phyloP scores from a whole-genome alignment of 2,113 vertebrate species.

The Vidua chalybeata region DNA sequence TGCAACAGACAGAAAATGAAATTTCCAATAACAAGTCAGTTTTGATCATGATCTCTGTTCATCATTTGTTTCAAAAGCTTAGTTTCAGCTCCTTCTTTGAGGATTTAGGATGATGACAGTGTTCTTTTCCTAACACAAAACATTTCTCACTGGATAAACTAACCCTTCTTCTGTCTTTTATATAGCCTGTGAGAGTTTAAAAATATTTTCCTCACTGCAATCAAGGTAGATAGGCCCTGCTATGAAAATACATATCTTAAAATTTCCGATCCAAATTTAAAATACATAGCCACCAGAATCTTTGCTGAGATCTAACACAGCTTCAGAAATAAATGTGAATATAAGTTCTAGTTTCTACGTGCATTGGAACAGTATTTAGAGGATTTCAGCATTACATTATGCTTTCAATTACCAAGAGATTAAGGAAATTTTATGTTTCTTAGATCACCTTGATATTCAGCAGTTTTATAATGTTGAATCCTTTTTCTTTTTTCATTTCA shows the following conservation, averaged over 20 bases:
- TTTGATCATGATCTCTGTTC: not conserved
- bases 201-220: not conserved
- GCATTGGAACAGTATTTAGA: not conserved
- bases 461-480: not conserved
- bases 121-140: not conserved
- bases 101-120: not conserved
- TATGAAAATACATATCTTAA: not conserved
- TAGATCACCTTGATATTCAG: not conserved
- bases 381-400: not conserved
- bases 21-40: not conserved
- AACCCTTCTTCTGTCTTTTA: not conserved
- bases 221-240: not conserved
- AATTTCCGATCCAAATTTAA: not conserved
- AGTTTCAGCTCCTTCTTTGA: not conserved
- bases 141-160: not conserved
- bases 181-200: not conserved
- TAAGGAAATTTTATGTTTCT: not conserved
- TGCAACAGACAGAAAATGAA: not conserved
- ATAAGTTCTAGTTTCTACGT: not conserved
- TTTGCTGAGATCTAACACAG: not conserved
- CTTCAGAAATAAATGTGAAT: not conserved
- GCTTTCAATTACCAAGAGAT: not conserved
- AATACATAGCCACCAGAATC: not conserved
- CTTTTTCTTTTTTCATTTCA: not conserved
- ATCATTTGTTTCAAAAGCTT: not conserved